phyloP scores from a whole-genome alignment of 2,113 vertebrate genomes.

The Brevimyrus niger region DNA sequence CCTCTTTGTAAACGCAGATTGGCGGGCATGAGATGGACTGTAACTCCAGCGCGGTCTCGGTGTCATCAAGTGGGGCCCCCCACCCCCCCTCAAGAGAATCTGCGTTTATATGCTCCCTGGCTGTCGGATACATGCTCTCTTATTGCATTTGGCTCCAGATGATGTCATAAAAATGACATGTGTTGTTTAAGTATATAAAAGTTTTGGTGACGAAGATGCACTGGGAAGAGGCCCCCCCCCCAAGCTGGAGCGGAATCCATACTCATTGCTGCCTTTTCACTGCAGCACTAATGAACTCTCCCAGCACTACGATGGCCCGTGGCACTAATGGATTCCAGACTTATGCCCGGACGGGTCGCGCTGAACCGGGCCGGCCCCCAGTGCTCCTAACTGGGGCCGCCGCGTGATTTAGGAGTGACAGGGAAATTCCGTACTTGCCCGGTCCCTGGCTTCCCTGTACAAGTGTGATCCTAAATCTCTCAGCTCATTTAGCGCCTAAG shows the following conservation, averaged over 20 bases:
- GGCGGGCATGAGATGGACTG: background rate
- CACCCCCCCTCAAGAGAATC: background rate
- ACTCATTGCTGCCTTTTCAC: background rate
- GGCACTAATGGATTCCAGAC: constrained; percentile 32
- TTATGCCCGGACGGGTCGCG: constrained; percentile 12
- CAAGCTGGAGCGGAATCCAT: background rate
- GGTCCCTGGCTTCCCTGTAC: constrained; percentile 20
- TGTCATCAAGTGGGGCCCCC: background rate
- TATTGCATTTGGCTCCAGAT: background rate
- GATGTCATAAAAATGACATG: constrained; percentile 11
- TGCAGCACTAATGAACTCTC: constrained; percentile 26
- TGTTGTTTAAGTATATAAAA: background rate
- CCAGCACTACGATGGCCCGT: constrained; percentile 11
- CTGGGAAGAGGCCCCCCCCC: background rate
- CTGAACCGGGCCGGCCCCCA: background rate
- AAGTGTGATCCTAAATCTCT: constrained; percentile 35
- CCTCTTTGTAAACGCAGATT: background rate
- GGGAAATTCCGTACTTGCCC: constrained; percentile 22
- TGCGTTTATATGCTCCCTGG: background rate
- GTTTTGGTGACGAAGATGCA: background rate
- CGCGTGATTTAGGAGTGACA: constrained; percentile 32
- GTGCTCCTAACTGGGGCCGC: background rate
- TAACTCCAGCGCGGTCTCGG: background rate
- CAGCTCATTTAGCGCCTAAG: constrained; percentile 36
- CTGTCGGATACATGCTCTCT: background rate